A percentile compares a stretch with the other conserved stretches of the same genome.
Evolutionary conservation across 2,888 invertebrate species (phyloP).

Genomic region (Agriopis leucophaearia): DNA sequence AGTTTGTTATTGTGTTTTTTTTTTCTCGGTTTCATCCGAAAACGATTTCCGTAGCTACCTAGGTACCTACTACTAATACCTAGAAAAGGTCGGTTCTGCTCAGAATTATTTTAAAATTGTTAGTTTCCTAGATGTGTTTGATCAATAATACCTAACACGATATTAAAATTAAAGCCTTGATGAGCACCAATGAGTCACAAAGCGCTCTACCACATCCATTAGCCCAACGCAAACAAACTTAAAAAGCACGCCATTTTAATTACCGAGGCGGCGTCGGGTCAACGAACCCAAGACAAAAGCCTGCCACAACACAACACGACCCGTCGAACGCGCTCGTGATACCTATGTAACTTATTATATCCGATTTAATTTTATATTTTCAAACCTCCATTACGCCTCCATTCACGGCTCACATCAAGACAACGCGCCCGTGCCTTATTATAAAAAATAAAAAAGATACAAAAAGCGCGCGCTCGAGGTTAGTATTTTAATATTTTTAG

Average conservation of each 20-base stretch:
- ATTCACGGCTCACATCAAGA: constrained; percentile 68
- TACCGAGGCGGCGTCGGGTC: constrained; percentile 65
- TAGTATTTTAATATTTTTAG: constrained; percentile 50
- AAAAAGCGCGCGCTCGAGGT: constrained; percentile 57
- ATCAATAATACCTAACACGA: background rate
- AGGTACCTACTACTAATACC: no score
- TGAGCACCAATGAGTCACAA: constrained; percentile 28
- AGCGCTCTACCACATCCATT: constrained; percentile 31
- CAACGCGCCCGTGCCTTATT: constrained; percentile 65
- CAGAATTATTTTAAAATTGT: background rate
- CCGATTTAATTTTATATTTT: constrained; percentile 80
- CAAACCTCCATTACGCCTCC: constrained; percentile 75
- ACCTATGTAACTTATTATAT: constrained; percentile 78
- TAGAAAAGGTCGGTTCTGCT: no score
- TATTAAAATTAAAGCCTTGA: constrained; percentile 13
- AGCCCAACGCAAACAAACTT: constrained; percentile 47
- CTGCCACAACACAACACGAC: constrained; percentile 64
- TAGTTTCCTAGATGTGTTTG: background rate
- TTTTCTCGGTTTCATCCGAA: no score
- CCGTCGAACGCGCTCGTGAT: constrained; percentile 66
- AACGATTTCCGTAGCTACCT: no score
- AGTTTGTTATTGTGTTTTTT: no score
- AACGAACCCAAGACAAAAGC: constrained; percentile 72
- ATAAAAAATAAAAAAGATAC: constrained; percentile 39
- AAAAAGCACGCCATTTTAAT: constrained; percentile 71